phyloP scores from a whole-genome alignment of 2,113 vertebrate genomes.

The Pelecanoides urinatrix region DNA sequence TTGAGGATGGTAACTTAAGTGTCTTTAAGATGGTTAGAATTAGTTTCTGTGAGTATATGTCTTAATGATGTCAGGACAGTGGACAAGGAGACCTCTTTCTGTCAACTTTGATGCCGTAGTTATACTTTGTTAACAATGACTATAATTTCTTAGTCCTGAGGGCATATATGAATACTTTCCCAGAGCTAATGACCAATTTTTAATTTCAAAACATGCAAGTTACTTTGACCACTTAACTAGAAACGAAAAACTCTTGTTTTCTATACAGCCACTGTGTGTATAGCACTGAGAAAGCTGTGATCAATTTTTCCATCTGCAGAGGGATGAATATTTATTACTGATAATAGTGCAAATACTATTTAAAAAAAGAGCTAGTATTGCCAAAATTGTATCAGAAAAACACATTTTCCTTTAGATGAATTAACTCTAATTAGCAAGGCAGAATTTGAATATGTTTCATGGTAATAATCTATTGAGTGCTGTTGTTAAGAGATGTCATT shows the following conservation, averaged over 20 bases:
- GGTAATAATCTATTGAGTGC: not conserved
- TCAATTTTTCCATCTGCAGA: not conserved
- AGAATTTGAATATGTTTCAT: not conserved
- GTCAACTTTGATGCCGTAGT: not conserved
- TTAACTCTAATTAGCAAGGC: not conserved
- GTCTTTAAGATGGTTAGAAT: not conserved
- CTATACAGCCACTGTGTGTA: not conserved
- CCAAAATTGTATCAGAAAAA: not conserved
- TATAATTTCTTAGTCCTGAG: not conserved
- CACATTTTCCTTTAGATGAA: not conserved
- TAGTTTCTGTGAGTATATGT: not conserved
- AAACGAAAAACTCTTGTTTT: not conserved
- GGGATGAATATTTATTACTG: not conserved
- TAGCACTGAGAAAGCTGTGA: not conserved
- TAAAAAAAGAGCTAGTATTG: not conserved
- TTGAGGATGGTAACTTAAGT: not conserved
- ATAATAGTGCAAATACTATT: not conserved
- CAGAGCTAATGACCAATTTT: not conserved
- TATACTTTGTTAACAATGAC: not conserved
- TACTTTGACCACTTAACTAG: not conserved
- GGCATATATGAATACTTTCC: not conserved
- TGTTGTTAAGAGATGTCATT: not conserved
- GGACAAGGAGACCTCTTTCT: not conserved
- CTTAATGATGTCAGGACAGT: not conserved
- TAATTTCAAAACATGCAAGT: not conserved